These are phyloP conservation scores for Helleia helle DNA, from an alignment of 2,888 invertebrate genomes.

Conservation along the genomic window DNA sequence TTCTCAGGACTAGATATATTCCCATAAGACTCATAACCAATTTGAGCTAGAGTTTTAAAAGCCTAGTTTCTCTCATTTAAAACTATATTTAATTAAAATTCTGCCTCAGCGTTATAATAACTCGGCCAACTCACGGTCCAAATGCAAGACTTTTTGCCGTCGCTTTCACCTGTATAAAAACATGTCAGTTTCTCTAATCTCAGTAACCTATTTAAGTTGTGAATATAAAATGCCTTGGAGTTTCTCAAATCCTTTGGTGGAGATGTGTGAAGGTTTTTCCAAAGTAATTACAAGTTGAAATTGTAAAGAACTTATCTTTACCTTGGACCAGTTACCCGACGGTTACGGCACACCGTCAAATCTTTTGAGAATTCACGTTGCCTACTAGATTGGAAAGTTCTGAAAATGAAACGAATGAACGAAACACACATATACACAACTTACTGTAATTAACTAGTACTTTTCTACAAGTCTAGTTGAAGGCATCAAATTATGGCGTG, in stretches of 20 bases:
- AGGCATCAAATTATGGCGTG: no score
- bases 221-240: slow-evolving; percentile 14
- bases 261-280: not conserved
- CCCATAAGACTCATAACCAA: no score
- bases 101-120: not conserved
- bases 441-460: no score
- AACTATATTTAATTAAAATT: slow-evolving; percentile 5
- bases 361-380: slow-evolving; percentile 4
- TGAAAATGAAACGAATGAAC: slow-evolving; percentile 1
- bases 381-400: slow-evolving; percentile 6
- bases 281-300: slow-evolving; percentile 1
- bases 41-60: not conserved
- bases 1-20: no score
- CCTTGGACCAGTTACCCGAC: slow-evolving; percentile 2
- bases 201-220: slow-evolving; percentile 13
- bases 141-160: slow-evolving; percentile 5
- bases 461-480: no score
- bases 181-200: slow-evolving; percentile 15
- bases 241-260: slow-evolving; percentile 11
- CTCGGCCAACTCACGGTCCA: slow-evolving; percentile 2
- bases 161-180: slow-evolving; percentile 7
- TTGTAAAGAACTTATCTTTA: slow-evolving; percentile 3
- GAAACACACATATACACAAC: not conserved
- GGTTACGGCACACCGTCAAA: not conserved
- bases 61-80: not conserved